phyloP scores from a whole-genome alignment of 2,797 vertebrate genomes.

The Heteromormyrus szaboi region DNA sequence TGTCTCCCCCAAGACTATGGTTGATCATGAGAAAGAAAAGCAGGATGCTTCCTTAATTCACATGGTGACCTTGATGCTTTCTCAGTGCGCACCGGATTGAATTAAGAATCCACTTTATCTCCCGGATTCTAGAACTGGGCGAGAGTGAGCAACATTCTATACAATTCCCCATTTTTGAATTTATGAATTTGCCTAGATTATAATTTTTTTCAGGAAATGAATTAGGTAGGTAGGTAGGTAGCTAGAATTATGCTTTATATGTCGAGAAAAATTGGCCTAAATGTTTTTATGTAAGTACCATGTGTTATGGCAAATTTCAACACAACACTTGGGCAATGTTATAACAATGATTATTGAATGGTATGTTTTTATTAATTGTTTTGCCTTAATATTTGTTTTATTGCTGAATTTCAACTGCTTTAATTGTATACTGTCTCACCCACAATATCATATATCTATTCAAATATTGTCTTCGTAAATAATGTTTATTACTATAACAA shows the following conservation, averaged over 20 bases:
- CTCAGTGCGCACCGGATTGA: neutral
- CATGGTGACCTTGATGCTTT: slow-evolving; percentile 19
- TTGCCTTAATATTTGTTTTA: neutral
- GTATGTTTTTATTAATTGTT: neutral
- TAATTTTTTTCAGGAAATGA: neutral
- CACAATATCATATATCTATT: neutral
- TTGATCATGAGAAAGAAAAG: slow-evolving; percentile 17
- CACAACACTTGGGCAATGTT: neutral
- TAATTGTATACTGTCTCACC: neutral
- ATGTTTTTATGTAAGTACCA: neutral
- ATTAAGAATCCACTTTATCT: slow-evolving; percentile 29
- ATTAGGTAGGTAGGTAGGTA: neutral
- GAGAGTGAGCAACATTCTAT: neutral
- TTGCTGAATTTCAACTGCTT: neutral
- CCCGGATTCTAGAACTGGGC: neutral
- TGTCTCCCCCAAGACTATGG: slow-evolving; percentile 25
- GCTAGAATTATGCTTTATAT: neutral
- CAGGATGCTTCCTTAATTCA: neutral
- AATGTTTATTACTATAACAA: neutral
- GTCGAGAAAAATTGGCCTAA: neutral
- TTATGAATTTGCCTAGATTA: neutral
- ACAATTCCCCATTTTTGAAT: neutral
- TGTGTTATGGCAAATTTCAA: neutral
- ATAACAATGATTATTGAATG: neutral
- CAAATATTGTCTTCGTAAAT: neutral